These are phyloP conservation scores for Cheiracanthium punctorium DNA, from an alignment of 2,888 invertebrate species.

Conservation along the genomic window DNA sequence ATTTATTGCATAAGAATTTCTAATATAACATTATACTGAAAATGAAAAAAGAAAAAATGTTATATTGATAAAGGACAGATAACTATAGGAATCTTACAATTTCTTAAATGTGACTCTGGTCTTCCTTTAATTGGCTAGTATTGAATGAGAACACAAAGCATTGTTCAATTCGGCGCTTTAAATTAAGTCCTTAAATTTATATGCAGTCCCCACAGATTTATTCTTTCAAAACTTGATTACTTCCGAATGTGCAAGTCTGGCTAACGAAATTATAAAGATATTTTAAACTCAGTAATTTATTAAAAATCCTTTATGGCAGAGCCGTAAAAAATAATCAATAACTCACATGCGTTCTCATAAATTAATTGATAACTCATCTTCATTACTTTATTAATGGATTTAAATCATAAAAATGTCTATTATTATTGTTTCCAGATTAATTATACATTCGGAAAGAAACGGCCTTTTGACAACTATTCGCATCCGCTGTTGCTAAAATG, in stretches of 20 bases:
- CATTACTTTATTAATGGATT: slow-evolving; percentile 4
- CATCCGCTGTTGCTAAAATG: slow-evolving; percentile 3
- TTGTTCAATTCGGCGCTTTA: too few relatives aligned
- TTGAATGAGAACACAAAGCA: too few relatives aligned
- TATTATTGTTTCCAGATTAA: slow-evolving; percentile 4
- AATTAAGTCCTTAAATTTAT: too few relatives aligned
- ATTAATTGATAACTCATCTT: slow-evolving; percentile 13
- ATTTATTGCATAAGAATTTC: too few relatives aligned
- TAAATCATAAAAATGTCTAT: slow-evolving; percentile 7
- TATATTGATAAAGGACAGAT: too few relatives aligned
- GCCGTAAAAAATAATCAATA: neutral
- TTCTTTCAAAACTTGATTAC: neutral
- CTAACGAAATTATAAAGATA: neutral
- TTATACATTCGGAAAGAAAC: neutral
- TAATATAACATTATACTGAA: too few relatives aligned
- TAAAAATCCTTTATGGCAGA: neutral
- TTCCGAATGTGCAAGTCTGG: neutral
- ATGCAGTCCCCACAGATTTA: neutral
- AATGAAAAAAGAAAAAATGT: too few relatives aligned
- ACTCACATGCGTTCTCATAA: neutral
- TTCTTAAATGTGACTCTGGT: too few relatives aligned
- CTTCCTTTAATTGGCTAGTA: too few relatives aligned
- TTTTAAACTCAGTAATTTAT: neutral
- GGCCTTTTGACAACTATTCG: slow-evolving; percentile 4
- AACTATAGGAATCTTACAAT: too few relatives aligned